Conservation (phyloP, 1,140 invertebrate species). For the Phocides pigmalion region DNA sequence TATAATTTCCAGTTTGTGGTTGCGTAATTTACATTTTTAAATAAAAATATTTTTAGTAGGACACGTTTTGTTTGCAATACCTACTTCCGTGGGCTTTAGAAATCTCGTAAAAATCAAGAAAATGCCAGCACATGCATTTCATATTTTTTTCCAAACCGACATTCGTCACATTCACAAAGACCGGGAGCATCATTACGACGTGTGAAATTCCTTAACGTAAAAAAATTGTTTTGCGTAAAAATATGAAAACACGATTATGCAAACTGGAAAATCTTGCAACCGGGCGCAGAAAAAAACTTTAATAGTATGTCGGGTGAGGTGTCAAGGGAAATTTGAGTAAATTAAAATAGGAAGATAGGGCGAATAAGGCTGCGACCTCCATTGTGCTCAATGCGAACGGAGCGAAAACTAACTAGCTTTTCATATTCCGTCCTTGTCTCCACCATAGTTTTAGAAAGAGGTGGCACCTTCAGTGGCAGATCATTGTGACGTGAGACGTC, state of each 20-base stretch:
- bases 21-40: constrained; percentile 11
- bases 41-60: constrained; percentile 25
- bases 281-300: constrained; percentile 65
- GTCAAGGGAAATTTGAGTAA: constrained; percentile 83
- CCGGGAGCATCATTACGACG: constrained; percentile 28
- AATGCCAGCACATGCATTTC: constrained; percentile 3
- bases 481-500: constrained; percentile 59
- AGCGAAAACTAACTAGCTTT: constrained; percentile 74
- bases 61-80: constrained; percentile 23
- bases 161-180: constrained; percentile 12
- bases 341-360: constrained; percentile 82
- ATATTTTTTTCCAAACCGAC: constrained; percentile 16
- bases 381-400: constrained; percentile 64
- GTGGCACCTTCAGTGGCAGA: constrained; percentile 38
- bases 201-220: constrained; percentile 23
- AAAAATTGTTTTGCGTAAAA: constrained; percentile 26
- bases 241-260: constrained; percentile 13
- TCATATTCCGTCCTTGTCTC: constrained; percentile 49
- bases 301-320: constrained; percentile 72
- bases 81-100: constrained; percentile 21
- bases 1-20: constrained; percentile 11
- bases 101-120: constrained; percentile 6
- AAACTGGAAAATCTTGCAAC: constrained; percentile 27
- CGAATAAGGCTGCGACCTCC: constrained; percentile 71
- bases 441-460: constrained; percentile 41